Percentiles rank a stretch among this genome's conserved stretches.
Evolutionary conservation across 1,140 invertebrate genomes (phyloP).

Genomic region (Heliconius himera): DNA sequence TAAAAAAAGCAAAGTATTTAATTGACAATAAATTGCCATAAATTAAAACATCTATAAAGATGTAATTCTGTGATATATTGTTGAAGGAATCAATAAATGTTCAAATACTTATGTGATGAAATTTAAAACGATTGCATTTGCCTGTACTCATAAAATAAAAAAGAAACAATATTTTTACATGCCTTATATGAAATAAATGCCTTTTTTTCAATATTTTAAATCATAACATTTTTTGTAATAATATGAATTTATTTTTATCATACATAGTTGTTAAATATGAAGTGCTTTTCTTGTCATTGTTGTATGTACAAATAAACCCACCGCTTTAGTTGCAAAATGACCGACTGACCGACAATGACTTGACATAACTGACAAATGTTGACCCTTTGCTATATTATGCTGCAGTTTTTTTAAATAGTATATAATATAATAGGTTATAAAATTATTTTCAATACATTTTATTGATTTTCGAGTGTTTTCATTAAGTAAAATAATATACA

Average conservation of each 20-base stretch:
- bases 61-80: slow-evolving; percentile 25
- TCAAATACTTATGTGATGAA: not conserved
- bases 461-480: no score
- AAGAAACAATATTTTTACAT: not conserved
- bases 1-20: slow-evolving; percentile 9
- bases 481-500: no score
- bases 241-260: not conserved
- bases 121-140: not conserved
- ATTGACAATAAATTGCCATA: slow-evolving; percentile 29
- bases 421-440: not conserved
- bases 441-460: no score
- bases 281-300: slow-evolving; percentile 20
- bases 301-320: slow-evolving; percentile 15
- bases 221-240: not conserved
- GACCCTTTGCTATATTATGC: not conserved
- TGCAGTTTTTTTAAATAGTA: not conserved
- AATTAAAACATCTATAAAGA: slow-evolving; percentile 15
- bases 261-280: not conserved
- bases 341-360: no score
- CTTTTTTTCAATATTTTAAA: not conserved
- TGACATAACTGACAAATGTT: not conserved
- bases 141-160: not conserved
- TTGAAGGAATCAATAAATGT: not conserved
- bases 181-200: not conserved
- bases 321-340: slow-evolving; percentile 11